Conservation (phyloP, 2,888 invertebrate genomes). For the Hirtodrosophila duncani region DNA sequence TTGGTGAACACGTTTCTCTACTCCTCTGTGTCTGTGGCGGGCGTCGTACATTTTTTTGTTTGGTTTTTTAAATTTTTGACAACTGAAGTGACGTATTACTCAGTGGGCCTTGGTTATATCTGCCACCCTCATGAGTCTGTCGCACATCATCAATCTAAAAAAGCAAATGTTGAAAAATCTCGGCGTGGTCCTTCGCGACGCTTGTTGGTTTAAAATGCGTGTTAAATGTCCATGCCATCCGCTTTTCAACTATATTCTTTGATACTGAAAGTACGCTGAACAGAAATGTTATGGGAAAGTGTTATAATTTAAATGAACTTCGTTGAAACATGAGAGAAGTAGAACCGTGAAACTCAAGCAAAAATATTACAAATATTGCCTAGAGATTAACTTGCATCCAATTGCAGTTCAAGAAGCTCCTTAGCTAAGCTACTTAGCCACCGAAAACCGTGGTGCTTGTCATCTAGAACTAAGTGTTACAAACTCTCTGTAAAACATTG, state of each 20-base stretch:
- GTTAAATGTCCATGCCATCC: slow-evolving; percentile 51
- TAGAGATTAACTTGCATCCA: too few relatives aligned
- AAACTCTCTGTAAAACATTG: too few relatives aligned
- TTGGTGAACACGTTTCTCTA: slow-evolving; percentile 46
- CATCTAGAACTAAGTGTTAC: too few relatives aligned
- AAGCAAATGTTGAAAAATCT: slow-evolving; percentile 52
- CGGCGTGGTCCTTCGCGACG: slow-evolving; percentile 21
- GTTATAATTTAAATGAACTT: slow-evolving; percentile 67
- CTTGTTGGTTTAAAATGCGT: slow-evolving; percentile 54
- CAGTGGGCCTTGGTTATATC: slow-evolving; percentile 50
- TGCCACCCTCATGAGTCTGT: slow-evolving; percentile 45
- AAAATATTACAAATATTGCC: too few relatives aligned
- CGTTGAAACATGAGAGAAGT: too few relatives aligned
- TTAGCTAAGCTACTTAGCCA: too few relatives aligned
- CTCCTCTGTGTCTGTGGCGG: slow-evolving; percentile 32
- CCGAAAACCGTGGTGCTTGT: too few relatives aligned
- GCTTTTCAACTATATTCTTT: slow-evolving; percentile 56
- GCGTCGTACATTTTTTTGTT: slow-evolving; percentile 21
- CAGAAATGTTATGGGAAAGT: slow-evolving; percentile 61
- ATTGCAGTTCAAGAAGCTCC: too few relatives aligned
- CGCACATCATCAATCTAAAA: slow-evolving; percentile 55
- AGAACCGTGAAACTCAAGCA: too few relatives aligned
- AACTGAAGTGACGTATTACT: slow-evolving; percentile 64
- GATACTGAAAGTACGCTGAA: slow-evolving; percentile 47
- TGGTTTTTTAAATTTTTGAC: too few relatives aligned